Percentiles rank a stretch among this genome's conserved stretches.
Evolutionary conservation across 1,140 invertebrate genomes (phyloP).

Genomic region (Agrilus planipennis): DNA sequence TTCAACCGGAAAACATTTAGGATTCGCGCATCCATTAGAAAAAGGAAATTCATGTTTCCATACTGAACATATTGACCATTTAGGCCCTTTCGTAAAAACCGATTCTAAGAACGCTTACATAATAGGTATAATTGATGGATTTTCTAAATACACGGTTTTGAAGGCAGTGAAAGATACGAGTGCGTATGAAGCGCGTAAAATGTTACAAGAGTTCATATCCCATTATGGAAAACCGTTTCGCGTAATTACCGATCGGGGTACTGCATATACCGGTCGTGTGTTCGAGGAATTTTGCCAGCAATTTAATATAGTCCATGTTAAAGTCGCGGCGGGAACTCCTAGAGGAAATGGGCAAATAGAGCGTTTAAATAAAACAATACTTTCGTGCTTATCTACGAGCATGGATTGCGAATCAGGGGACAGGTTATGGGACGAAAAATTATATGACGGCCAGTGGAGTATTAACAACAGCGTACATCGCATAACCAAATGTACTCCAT

Average conservation of each 20-base stretch:
- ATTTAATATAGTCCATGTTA: constrained; percentile 14
- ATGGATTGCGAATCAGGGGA: neutral
- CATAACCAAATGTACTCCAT: constrained; percentile 10
- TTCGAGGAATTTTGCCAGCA: constrained; percentile 18
- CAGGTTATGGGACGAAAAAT: constrained; percentile 9
- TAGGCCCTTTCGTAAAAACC: constrained; percentile 17
- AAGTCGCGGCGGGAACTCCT: constrained; percentile 16
- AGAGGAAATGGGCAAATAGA: constrained; percentile 21
- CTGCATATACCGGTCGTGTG: constrained; percentile 14
- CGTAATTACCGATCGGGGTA: constrained; percentile 17
- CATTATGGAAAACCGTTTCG: constrained; percentile 10
- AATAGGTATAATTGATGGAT: constrained; percentile 19
- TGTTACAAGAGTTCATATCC: constrained; percentile 11
- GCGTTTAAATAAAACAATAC: constrained; percentile 12
- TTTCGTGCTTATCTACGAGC: constrained; percentile 7
- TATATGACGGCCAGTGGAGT: constrained; percentile 11
- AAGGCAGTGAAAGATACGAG: constrained; percentile 19
- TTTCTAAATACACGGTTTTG: constrained; percentile 25
- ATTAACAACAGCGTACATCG: constrained; percentile 12
- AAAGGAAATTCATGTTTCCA: constrained; percentile 1
- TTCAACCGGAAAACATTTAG: neutral
- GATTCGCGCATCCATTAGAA: constrained; percentile 2
- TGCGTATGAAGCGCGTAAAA: neutral
- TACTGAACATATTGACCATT: constrained; percentile 5
- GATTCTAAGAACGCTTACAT: constrained; percentile 14